Percentiles rank a stretch among this genome's conserved stretches.
Conservation (phyloP, 1,140 invertebrate genomes). For the Drosophila pachea region DNA sequence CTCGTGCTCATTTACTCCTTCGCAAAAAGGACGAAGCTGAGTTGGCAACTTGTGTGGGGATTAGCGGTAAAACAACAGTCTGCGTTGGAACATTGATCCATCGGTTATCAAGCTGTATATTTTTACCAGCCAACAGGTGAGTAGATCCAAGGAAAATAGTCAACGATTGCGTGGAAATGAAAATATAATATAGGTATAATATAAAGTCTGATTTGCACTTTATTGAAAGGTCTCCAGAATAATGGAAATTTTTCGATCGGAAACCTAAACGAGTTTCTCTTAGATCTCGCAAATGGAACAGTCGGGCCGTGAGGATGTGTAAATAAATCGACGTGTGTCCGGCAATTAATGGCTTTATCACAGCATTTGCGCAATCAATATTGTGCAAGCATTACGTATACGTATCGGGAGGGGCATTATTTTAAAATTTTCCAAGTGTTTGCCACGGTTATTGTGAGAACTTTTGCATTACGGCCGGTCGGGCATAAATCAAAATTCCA, state of each 20-base stretch:
- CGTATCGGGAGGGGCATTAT: conserved; percentile 16
- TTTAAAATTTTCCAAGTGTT: conserved; percentile 38
- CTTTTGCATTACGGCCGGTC: conserved; percentile 71
- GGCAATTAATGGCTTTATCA: conserved; percentile 14
- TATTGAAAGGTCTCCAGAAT: no score
- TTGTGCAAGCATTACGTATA: conserved; percentile 25
- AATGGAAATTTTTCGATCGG: no score
- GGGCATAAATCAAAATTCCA: conserved; percentile 79
- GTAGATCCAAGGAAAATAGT: no score
- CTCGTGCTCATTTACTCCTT: conserved; percentile 54
- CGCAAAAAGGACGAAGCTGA: background rate
- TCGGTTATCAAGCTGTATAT: no score
- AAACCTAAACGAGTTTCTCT: background rate
- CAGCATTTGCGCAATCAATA: conserved; percentile 14
- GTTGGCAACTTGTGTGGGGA: conserved; percentile 12
- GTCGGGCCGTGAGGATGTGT: no score
- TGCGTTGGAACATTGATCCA: no score
- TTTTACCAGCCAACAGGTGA: no score
- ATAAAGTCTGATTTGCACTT: no score
- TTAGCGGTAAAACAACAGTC: no score
- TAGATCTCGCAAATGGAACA: background rate
- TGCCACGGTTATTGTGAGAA: conserved; percentile 51
- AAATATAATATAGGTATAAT: no score
- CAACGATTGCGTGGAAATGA: no score
- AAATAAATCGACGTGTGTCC: conserved; percentile 1